Evolutionary conservation across 1,140 invertebrate species (phyloP), one percentile per base, ranked within the genome.

Genomic region (Zaprionus inermis): DNA sequence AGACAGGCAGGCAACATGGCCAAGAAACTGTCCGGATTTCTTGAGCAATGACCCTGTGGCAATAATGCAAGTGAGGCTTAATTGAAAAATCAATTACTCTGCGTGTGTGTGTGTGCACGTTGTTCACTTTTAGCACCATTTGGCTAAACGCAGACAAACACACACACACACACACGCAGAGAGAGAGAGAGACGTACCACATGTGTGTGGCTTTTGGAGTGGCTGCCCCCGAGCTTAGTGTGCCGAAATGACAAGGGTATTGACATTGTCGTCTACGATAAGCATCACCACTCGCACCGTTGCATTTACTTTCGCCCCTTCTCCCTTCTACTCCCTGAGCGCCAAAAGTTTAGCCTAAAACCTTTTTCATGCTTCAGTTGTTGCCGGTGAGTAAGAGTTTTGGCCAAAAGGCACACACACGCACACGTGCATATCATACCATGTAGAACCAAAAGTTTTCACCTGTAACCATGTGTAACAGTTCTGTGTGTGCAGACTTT

Each of bases 331-430:
- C 30, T 52, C 22, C 36, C 56, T 32, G 18, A n/a, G n/a, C n/a
- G n/a, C n/a, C 22, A 71, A 65, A 72, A 65, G 59, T 75, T 76
- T 72, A 64, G 83, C 79, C 79, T 80, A 88, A 88, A 88, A 88
- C 84, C 84, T 83, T 88, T 86, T 89, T 83, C 83, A 88, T 89
- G 79, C 83, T 89, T 75, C 77, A 81, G 54, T 59, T 56, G 58
- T 59, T 51, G 44, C 41, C 55, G 18, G 52, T 2, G 38, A 61
- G 51, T 54, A 22, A 49, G 44, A 49, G 44, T 44, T 65, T 79
- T 61, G 65, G 58, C 75, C 82, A 64, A 72, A 64, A 63, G 52
- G 61, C 65, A 52, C 44, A 74, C 59, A 70, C 69, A 54, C 44
- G 44, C 46, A 59, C 76, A 76, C 44, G 18, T 46, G 59, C 76